A percentile compares a stretch with the other conserved stretches of the same genome.
Evolutionary conservation across 2,888 invertebrate genomes (phyloP).

Genomic region (Brachyptera risi): DNA sequence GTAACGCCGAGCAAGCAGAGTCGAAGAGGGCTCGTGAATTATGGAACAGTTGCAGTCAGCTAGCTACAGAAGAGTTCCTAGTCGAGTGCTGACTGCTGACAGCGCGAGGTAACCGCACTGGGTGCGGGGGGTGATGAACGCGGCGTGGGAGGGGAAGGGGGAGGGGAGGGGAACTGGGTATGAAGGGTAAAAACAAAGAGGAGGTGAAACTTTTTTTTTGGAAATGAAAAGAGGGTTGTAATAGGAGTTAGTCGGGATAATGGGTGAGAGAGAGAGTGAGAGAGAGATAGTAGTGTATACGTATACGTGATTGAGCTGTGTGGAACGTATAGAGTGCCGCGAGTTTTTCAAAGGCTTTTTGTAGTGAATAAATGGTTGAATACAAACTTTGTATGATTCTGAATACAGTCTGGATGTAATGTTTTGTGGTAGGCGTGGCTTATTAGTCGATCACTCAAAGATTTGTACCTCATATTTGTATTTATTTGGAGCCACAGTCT

Average conservation of each 20-base stretch:
- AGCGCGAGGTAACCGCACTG: slow-evolving; percentile 1
- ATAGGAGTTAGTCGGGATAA: background rate
- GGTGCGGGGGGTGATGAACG: too few species aligned
- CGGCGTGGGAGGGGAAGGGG: background rate
- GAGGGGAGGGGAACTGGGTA: background rate
- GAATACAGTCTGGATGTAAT: too few species aligned
- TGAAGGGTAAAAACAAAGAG: slow-evolving; percentile 8
- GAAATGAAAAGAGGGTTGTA: background rate
- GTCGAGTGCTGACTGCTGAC: slow-evolving; percentile 15
- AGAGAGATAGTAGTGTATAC: background rate
- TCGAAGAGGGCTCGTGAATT: background rate
- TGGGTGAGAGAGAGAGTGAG: background rate
- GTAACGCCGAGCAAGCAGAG: too few species aligned
- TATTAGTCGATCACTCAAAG: too few species aligned
- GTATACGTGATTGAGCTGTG: background rate
- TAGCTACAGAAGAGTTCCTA: background rate
- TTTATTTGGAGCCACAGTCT: too few species aligned
- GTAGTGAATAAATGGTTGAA: too few species aligned
- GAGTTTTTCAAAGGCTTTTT: background rate
- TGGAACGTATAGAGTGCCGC: background rate
- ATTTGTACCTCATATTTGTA: too few species aligned
- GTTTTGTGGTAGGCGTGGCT: too few species aligned
- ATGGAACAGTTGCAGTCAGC: background rate
- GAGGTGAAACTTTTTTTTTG: slow-evolving; percentile 1
- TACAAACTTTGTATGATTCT: too few species aligned